These are phyloP conservation scores for Melanotaenia boesemani DNA, from an alignment of 2,797 vertebrate species.

Conservation along the genomic window DNA sequence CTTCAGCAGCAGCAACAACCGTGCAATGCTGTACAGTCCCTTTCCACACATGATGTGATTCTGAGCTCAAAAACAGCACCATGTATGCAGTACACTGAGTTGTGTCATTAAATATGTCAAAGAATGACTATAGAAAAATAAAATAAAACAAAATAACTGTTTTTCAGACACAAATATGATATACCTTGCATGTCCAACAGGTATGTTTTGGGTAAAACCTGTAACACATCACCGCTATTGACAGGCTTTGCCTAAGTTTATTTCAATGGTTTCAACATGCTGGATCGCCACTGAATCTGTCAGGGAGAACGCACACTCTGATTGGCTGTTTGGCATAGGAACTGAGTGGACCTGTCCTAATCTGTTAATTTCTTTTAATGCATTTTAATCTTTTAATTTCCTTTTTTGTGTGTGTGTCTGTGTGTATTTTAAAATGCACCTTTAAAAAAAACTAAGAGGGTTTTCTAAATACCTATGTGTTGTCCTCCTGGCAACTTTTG, in stretches of 20 bases:
- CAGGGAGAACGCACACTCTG: neutral
- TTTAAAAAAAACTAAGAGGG: neutral
- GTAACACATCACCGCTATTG: neutral
- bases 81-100: neutral
- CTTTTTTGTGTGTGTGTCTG: too few species aligned
- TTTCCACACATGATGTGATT: slow-evolving; percentile 16
- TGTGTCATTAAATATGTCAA: neutral
- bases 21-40: slow-evolving; percentile 9
- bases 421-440: neutral
- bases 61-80: slow-evolving; percentile 15
- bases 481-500: neutral
- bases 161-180: neutral
- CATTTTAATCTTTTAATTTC: neutral
- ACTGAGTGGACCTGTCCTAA: neutral
- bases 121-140: neutral
- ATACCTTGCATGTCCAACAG: slow-evolving; percentile 4
- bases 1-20: slow-evolving; percentile 20
- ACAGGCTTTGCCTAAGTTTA: neutral
- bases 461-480: neutral
- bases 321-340: neutral
- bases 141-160: slow-evolving; percentile 1
- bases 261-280: neutral
- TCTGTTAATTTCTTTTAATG: neutral
- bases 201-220: slow-evolving; percentile 4
- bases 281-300: neutral